Evolutionary conservation across 2,888 invertebrate species (phyloP), one percentile per base, ranked within the genome.

Genomic region (Hyposoter dolosus): DNA sequence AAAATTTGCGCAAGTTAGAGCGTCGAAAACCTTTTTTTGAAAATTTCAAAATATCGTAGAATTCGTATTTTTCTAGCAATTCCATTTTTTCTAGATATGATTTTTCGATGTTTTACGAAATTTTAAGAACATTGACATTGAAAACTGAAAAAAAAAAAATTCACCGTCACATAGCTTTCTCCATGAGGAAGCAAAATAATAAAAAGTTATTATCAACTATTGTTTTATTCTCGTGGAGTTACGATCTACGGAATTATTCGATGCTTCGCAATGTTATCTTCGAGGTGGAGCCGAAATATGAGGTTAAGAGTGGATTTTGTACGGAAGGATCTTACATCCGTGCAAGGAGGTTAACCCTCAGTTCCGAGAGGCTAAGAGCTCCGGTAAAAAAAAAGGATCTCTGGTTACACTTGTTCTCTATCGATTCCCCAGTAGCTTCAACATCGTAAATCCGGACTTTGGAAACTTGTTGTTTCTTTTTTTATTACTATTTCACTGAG

Each of bases 391-490:
- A 85, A 45, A 32, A 79, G 79, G 47, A 69, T 72, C 9, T 17
- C 75, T n/a, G n/a, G 75, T 56, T 78, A 45, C 56, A 78, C 69
- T 56, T 53, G 15, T 66, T 45, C 69, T 65, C 75, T 63, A 85
- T 85, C 85, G 77, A 79, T 82, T 75, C 78, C 82, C 78, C 75
- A 53, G 43, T 17, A 17, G 50, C 75, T 68, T 75, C 28, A 50
- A 79, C 53, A 82, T 85, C 85, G 85, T 85, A 85, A 79, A 82
- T 75, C 69, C 65, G 35, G 69, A 66, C 82, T 82, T 53, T 47
- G 77, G 35, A 9, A 45, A 43, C 23, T 56, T 80, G 0, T 35
- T 47, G n/a, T 68, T 65, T 68, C 65, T 40, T 45, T 45, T 69
- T 60, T 66, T 78, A 53, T 45, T 32, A 76, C 84, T n/a, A n/a